These are phyloP conservation scores for Pseudeuparius sepicola DNA, from an alignment of 2,888 invertebrate species.

Conservation along the genomic window DNA sequence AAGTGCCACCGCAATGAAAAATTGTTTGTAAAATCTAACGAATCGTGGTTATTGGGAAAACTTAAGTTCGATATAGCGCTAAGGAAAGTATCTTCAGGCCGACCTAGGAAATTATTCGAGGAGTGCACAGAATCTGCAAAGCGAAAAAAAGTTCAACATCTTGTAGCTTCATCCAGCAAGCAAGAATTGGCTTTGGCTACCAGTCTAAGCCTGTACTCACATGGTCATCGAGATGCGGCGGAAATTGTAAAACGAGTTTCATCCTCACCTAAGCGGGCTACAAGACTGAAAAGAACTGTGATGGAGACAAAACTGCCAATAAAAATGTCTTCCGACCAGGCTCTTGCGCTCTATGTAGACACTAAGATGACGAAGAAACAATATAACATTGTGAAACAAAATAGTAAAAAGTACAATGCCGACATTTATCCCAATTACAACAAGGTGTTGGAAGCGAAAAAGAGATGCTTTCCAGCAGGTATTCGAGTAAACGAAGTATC, in stretches of 20 bases:
- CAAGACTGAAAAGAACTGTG: not conserved
- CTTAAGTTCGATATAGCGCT: not conserved
- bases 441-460: slow-evolving; percentile 11
- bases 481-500: slow-evolving; percentile 11
- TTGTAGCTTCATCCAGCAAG: slow-evolving; percentile 5
- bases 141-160: slow-evolving; percentile 4
- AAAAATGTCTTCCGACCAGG: slow-evolving; percentile 9
- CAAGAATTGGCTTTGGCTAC: slow-evolving; percentile 10
- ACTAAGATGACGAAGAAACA: slow-evolving; percentile 12
- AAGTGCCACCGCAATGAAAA: slow-evolving; percentile 1
- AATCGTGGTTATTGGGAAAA: not conserved
- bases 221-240: slow-evolving; percentile 14
- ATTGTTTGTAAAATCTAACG: not conserved
- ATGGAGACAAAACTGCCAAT: not conserved
- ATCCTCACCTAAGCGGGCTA: slow-evolving; percentile 4
- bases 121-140: not conserved
- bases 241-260: slow-evolving; percentile 12
- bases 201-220: slow-evolving; percentile 3
- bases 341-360: slow-evolving; percentile 10
- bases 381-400: slow-evolving; percentile 11
- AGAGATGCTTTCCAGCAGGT: slow-evolving; percentile 9
- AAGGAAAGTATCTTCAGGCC: not conserved
- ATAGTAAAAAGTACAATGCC: slow-evolving; percentile 5
- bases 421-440: slow-evolving; percentile 12
- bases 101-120: not conserved